phyloP scores from a whole-genome alignment of 2,888 invertebrate genomes.

The Nomada hirtipes region DNA sequence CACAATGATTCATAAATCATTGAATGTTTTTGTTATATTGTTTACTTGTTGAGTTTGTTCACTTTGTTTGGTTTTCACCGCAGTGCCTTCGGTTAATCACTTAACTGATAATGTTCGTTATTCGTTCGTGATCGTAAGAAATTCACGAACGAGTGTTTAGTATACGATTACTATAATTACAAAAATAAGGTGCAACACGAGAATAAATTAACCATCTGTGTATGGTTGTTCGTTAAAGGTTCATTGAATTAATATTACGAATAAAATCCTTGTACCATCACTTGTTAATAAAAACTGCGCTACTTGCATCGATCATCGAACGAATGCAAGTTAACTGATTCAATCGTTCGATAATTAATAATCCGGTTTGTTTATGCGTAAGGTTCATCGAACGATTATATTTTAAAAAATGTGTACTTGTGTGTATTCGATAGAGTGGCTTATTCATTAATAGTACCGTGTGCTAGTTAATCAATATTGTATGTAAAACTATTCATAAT shows the following conservation, averaged over 20 bases:
- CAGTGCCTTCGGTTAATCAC: constrained; percentile 32
- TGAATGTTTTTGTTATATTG: too few species aligned
- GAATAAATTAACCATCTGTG: constrained; percentile 23
- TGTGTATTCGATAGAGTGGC: not conserved
- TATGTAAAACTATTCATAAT: constrained; percentile 2
- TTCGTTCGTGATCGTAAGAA: not conserved
- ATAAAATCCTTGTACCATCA: not conserved
- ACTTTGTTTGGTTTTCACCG: constrained; percentile 36
- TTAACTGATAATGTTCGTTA: not conserved
- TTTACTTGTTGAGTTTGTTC: not conserved
- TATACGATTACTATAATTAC: constrained; percentile 2
- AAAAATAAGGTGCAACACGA: constrained; percentile 18
- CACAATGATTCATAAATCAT: not conserved
- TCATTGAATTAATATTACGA: constrained; percentile 11
- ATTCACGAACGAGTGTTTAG: not conserved
- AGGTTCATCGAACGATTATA: not conserved
- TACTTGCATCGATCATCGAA: not conserved
- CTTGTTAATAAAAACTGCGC: not conserved
- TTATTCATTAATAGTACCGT: not conserved
- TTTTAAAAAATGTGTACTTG: not conserved
- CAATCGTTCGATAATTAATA: constrained; percentile 14
- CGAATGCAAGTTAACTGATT: constrained; percentile 4
- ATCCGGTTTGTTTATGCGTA: not conserved
- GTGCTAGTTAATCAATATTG: constrained; percentile 13
- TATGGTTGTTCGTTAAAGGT: constrained; percentile 30